Conservation (phyloP, 1,140 invertebrate species). For the Ostrea edulis region DNA sequence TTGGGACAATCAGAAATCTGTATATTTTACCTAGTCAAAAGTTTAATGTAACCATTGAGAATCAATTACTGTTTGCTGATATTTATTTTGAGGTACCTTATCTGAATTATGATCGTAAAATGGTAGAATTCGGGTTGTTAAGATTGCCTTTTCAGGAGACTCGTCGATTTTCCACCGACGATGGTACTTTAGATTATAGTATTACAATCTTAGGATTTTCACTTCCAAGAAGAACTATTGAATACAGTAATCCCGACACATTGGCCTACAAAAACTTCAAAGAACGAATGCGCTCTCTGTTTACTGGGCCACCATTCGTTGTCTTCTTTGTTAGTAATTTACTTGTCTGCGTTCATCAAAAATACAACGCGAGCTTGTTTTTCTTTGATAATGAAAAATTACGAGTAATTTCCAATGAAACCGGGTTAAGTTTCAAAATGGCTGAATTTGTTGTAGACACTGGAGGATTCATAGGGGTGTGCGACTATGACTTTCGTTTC, state of each 20-base stretch:
- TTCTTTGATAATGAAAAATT: constrained; percentile 13
- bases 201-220: neutral
- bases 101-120: neutral
- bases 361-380: neutral
- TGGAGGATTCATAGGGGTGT: neutral
- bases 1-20: neutral
- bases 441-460: neutral
- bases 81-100: neutral
- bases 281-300: neutral
- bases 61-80: neutral
- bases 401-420: neutral
- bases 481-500: neutral
- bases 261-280: neutral
- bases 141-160: neutral
- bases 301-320: neutral
- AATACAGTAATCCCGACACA: neutral
- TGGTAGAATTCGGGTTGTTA: neutral
- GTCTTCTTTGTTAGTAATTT: neutral
- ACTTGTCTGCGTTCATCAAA: neutral
- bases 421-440: neutral
- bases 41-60: neutral
- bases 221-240: neutral
- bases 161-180: neutral
- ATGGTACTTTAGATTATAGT: neutral
- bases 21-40: neutral